Conservation (phyloP, 2,888 invertebrate genomes). For the Tanypteryx hageni region DNA sequence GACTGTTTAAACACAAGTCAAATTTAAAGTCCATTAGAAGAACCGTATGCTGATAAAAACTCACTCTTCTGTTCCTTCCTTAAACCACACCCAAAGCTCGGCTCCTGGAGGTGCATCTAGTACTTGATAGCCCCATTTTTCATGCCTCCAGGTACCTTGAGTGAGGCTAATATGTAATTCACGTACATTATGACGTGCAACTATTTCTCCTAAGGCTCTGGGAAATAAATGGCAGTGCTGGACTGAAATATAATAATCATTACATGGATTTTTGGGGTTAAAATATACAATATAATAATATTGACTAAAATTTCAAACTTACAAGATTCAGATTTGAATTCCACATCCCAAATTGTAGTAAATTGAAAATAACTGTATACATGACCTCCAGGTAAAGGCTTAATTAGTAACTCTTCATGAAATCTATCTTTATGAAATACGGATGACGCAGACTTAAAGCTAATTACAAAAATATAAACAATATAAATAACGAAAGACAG, state of each 20-base stretch:
- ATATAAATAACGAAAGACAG: neutral
- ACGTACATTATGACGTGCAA: slow-evolving; percentile 88
- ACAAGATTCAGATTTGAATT: slow-evolving; percentile 79
- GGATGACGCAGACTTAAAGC: slow-evolving; percentile 5
- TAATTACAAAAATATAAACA: slow-evolving; percentile 18
- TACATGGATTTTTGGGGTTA: neutral
- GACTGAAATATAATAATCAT: slow-evolving; percentile 76
- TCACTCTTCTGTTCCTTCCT: slow-evolving; percentile 78
- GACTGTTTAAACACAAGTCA: neutral
- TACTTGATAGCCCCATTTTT: slow-evolving; percentile 96
- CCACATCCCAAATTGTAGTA: slow-evolving; percentile 85
- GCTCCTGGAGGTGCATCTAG: slow-evolving; percentile 94
- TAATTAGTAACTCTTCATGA: slow-evolving; percentile 92
- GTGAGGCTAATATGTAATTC: slow-evolving; percentile 95
- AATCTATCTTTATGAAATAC: slow-evolving; percentile 80
- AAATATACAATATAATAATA: neutral
- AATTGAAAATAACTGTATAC: slow-evolving; percentile 95
- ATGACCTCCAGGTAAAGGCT: slow-evolving; percentile 89
- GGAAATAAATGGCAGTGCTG: slow-evolving; percentile 93
- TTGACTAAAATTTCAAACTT: slow-evolving; percentile 73
- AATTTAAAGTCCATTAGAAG: no score
- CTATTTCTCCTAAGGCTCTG: slow-evolving; percentile 91
- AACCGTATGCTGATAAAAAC: slow-evolving; percentile 65
- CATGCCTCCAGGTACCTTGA: slow-evolving; percentile 95
- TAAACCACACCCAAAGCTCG: slow-evolving; percentile 96